These are phyloP conservation scores for Blastobasis adustella DNA, from an alignment of 2,888 invertebrate genomes.

Conservation along the genomic window DNA sequence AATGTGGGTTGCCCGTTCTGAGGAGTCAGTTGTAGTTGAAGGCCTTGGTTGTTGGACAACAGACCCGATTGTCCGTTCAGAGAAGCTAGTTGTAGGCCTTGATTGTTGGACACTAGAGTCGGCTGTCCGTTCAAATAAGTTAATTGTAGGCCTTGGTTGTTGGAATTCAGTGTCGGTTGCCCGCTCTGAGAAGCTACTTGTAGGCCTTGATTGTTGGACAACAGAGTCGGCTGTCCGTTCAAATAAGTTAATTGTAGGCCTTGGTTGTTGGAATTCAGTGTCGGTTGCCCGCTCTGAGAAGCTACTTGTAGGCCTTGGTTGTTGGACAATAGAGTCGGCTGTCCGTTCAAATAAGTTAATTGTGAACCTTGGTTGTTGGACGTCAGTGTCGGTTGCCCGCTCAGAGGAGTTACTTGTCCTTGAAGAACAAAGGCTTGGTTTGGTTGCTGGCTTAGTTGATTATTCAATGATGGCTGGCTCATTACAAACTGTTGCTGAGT, in stretches of 20 bases:
- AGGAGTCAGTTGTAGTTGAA: background rate
- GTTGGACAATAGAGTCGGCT: background rate
- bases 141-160: slow-evolving; percentile 8
- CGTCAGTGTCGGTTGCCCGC: background rate
- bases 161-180: background rate
- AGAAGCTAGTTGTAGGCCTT: slow-evolving; percentile 6
- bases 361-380: slow-evolving; percentile 10
- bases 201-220: background rate
- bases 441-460: slow-evolving; percentile 1
- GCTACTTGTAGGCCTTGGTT: slow-evolving; percentile 8
- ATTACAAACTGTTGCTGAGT: slow-evolving; percentile 5
- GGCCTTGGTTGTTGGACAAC: background rate
- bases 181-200: slow-evolving; percentile 3
- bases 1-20: background rate
- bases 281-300: slow-evolving; percentile 2
- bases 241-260: slow-evolving; percentile 4
- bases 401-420: no score
- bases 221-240: background rate
- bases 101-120: background rate
- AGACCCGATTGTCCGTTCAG: background rate
- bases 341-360: slow-evolving; percentile 7
- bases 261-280: slow-evolving; percentile 1
- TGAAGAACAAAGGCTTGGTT: no score
- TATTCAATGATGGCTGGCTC: background rate
- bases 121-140: background rate